Base-by-base conservation (phyloP, 2,113 vertebrate species). In the Plotosus lineatus region DNA sequence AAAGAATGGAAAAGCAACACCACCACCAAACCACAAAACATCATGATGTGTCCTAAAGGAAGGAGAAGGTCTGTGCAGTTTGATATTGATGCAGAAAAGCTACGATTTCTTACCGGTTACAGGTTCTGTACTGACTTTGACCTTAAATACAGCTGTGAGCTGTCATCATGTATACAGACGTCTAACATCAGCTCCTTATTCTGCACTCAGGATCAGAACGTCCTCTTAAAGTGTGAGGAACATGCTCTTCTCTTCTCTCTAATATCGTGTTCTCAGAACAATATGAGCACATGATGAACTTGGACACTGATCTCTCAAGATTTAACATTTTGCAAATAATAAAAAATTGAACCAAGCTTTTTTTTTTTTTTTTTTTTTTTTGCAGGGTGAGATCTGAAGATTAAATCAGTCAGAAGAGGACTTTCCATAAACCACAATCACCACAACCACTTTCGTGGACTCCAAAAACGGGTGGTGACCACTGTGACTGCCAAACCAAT, bases 131-230 rank as follows among this genome's bases (percentile, higher is more conserved):
- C 26, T 10, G 2, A 23, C 40, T 3, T 11, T 26, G 40, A 44
- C n/a, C 42, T 71, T 48, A 19, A 71, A 10, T 0, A 31, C 42
- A 46, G n/a, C 42, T 7, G 40, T 42, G 42, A 50, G 44, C 69
- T 50, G 26, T 33, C n/a, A 71, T 48, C 42, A 72, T 50, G 48
- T 50, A 50, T 72, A 15, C 10, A 21, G 8, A 21, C 7, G 48
- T 72, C 17, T 0, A 21, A 19, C 26, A 21, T 50, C 33, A 42
- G 33, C 17, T 31, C 44, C 6, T 42, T 78, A 50, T 78, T 68
- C 48, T 38, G 28, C 60, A 78, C 31, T n/a, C 33, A 1, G 53
- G 76, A 46, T 78, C 76, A 78, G 61, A 40, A 78, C 15, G 50
- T 42, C 33, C 76, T 77, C 40, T 14, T 40, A 23, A n/a, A 38